Base-by-base conservation (phyloP, 2,797 vertebrate genomes). In the Neopelma chrysocephalum region DNA sequence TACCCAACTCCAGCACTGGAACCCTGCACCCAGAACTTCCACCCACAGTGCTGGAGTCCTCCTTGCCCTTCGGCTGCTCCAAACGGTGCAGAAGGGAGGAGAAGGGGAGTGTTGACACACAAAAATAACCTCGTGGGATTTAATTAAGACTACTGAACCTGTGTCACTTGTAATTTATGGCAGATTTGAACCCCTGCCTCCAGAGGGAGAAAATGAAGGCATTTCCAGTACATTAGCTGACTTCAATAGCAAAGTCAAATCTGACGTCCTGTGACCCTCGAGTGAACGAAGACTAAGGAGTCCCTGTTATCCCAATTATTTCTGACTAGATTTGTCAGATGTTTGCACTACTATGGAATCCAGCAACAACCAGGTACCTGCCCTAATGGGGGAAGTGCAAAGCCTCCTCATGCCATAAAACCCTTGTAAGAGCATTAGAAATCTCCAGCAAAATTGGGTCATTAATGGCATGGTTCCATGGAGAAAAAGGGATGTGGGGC, bases 301-400 rank as follows among this genome's bases (percentile, higher is more conserved):
- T 82, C 71, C 77, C 94, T 77, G 34, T 90, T 71, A 69, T 58
- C 57, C 92, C 91, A 94, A 82, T 90, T 89, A 94, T 87, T 96
- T 87, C 94, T 96, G 87, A 48, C 94, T 94, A 88, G 89, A 89
- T 94, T 70, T 95, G 89, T 94, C 93, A 92, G 86, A 93, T 76
- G 82, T 94, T 95, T 96, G 84, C 92, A 84, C 82, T 65, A 5
- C 66, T 54, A 8, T 34, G 76, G 70, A 91, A 70, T 84, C 38
- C 70, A 70, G 43, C 57, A 83, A 90, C 84, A 73, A 47, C 21
- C 32, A 61, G 73, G 84, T 91, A 92, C 69, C 64, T 79, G 76
- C 80, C 85, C 45, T 89, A 83, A 90, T 61, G 60, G 84, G 86
- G 50, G 32, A 72, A 70, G 57, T 43, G 51, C 92, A 96, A 82